These are phyloP conservation scores for Conopomorpha cramerella DNA, from an alignment of 1,140 invertebrate genomes.

Conservation along the genomic window DNA sequence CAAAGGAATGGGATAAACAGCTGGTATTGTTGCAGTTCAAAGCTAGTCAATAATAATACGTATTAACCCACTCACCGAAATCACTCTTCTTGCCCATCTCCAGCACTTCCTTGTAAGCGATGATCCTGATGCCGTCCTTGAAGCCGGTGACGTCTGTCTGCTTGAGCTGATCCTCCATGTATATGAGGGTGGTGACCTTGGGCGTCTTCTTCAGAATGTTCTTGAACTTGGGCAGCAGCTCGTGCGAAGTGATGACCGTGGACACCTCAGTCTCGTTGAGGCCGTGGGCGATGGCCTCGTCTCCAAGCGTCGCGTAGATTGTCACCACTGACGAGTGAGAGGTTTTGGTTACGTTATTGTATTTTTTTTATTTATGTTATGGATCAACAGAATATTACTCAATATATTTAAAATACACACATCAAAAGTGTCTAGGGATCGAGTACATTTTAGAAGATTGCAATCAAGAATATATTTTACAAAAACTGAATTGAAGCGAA, in stretches of 20 bases:
- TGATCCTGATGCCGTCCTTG: slow-evolving; percentile 69
- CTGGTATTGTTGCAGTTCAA: too few species aligned
- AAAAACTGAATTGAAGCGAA: too few species aligned
- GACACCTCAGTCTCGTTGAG: slow-evolving; percentile 96
- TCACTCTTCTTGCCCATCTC: slow-evolving; percentile 35
- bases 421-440: too few species aligned
- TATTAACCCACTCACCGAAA: slow-evolving; percentile 50
- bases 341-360: too few species aligned
- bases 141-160: slow-evolving; percentile 69
- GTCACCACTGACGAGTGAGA: too few species aligned
- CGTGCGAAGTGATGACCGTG: slow-evolving; percentile 86
- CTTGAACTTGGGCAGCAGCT: slow-evolving; percentile 88
- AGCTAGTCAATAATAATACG: too few species aligned
- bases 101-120: slow-evolving; percentile 66
- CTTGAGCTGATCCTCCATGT: slow-evolving; percentile 86
- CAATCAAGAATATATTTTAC: too few species aligned
- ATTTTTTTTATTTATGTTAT: too few species aligned
- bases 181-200: slow-evolving; percentile 79
- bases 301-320: slow-evolving; percentile 94
- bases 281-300: slow-evolving; percentile 92
- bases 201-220: slow-evolving; percentile 72
- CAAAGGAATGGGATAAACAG: too few species aligned
- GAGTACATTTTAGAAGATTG: too few species aligned
- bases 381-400: too few species aligned
- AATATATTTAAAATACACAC: too few species aligned